phyloP scores from a whole-genome alignment of 2,888 invertebrate genomes.

The Colostygia pectinataria region DNA sequence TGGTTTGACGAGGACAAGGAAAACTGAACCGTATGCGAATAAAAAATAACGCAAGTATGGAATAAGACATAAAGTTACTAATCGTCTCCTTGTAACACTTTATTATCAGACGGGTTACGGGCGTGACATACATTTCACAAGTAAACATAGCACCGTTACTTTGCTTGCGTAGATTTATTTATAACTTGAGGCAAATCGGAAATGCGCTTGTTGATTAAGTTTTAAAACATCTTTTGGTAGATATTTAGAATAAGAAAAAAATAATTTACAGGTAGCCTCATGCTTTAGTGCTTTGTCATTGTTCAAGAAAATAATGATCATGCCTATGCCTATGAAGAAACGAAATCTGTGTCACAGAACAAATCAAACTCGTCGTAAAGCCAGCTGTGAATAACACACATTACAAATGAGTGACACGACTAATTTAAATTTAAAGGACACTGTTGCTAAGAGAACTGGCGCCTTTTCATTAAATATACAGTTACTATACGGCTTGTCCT shows the following conservation, averaged over 20 bases:
- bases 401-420: slow-evolving; percentile 9
- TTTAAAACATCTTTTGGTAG: too few species aligned
- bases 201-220: background rate
- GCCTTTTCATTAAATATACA: slow-evolving; percentile 60
- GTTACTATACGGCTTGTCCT: slow-evolving; percentile 54
- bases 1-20: slow-evolving; percentile 8
- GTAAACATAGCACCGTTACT: slow-evolving; percentile 57
- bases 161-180: slow-evolving; percentile 42
- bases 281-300: background rate
- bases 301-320: slow-evolving; percentile 7
- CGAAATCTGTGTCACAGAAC: slow-evolving; percentile 21
- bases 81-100: slow-evolving; percentile 78
- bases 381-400: slow-evolving; percentile 8
- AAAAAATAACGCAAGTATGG: slow-evolving; percentile 40
- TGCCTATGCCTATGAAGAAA: slow-evolving; percentile 19
- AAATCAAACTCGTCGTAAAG: slow-evolving; percentile 10
- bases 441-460: slow-evolving; percentile 3
- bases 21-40: slow-evolving; percentile 37
- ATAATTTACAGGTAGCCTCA: too few species aligned
- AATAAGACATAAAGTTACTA: slow-evolving; percentile 64
- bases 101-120: slow-evolving; percentile 75
- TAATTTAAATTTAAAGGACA: slow-evolving; percentile 18
- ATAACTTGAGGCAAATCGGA: slow-evolving; percentile 23
- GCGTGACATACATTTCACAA: slow-evolving; percentile 71
- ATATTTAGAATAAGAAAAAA: too few species aligned